Base-by-base conservation (phyloP, 2,797 vertebrate species). In the Platalea minor region DNA sequence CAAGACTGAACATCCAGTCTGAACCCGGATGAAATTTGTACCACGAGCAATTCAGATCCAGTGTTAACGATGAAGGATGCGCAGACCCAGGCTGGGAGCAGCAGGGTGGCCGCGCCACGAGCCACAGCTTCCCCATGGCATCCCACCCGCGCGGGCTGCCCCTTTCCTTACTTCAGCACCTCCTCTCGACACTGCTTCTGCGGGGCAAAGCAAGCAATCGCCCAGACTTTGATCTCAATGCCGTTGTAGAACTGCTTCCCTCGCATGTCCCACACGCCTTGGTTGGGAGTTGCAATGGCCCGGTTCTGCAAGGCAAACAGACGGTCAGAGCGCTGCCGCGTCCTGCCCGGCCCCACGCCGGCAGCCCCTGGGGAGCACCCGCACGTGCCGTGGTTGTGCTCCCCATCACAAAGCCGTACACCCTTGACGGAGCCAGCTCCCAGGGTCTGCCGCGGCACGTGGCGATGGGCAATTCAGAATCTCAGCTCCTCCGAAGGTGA, bases 221-320 rank as follows among this genome's bases (percentile, higher is more conserved):
- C 99, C 99, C 99, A 99, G 95, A 99, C 99, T 98, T 99, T 99
- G 98, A 99, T 99, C 98, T 99, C 99, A 37, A 99, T 99, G 93
- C 99, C 99, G 43, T 99, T 99, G 98, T 99, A 99, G 98, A 99
- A 99, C 98, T 99, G 99, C 96, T 99, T 99, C 92, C 99, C 99
- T 85, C 99, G 98, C 99, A 99, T 99, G 98, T 99, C 99, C 99
- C 99, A 99, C 95, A 99, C 99, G 80, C 99, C 99, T 95, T 99
- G 99, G 98, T 99, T 99, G 95, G 99, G 99, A 28, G 99, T 99
- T 63, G 99, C 99, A 82, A 99, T 99, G 96, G 99, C 99, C 85
- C 99, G 99, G 96, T 99, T 99, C 99, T 99, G 98, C 85, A 91
- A 93, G 96, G 94, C 89, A 94, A 97, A 87, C 79, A 96, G 92